Evolutionary conservation across 2,113 vertebrate genomes (phyloP).

Genomic region (Rhynchopsitta pachyrhyncha): DNA sequence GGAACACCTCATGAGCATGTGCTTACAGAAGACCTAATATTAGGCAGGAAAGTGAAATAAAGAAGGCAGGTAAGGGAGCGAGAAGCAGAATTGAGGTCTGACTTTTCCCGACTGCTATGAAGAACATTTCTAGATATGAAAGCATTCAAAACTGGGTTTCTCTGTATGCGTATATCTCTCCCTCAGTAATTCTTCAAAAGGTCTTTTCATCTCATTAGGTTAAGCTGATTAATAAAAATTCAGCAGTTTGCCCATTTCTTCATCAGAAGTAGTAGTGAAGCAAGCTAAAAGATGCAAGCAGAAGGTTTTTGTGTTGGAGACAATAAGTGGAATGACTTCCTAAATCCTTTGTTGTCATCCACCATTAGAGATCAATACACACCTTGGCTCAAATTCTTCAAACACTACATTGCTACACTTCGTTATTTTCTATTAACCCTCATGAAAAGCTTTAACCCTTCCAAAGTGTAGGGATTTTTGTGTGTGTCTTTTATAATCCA

Average conservation of each 20-base stretch:
- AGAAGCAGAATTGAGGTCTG: slow-evolving; percentile 1
- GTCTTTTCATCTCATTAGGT: slow-evolving; percentile 94
- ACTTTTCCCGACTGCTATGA: neutral
- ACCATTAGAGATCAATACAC: slow-evolving; percentile 69
- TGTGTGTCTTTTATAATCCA: slow-evolving; percentile 34
- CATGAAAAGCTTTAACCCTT: slow-evolving; percentile 37
- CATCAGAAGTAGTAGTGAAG: slow-evolving; percentile 74
- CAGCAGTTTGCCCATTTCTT: slow-evolving; percentile 79
- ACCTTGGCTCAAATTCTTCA: slow-evolving; percentile 71
- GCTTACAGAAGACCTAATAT: neutral
- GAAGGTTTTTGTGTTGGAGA: slow-evolving; percentile 89
- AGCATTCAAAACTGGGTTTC: slow-evolving; percentile 21
- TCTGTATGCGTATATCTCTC: neutral
- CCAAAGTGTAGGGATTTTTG: neutral
- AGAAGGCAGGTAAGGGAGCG: neutral
- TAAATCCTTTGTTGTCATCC: slow-evolving; percentile 84
- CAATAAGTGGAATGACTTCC: slow-evolving; percentile 85
- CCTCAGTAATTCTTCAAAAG: slow-evolving; percentile 68
- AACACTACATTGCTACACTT: slow-evolving; percentile 42
- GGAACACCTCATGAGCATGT: neutral
- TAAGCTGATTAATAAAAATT: slow-evolving; percentile 98
- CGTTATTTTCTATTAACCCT: slow-evolving; percentile 58
- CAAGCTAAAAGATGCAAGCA: slow-evolving; percentile 77
- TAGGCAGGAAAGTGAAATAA: neutral
- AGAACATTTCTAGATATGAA: slow-evolving; percentile 36